Evolutionary conservation across 2,113 vertebrate genomes (phyloP), one percentile per base, ranked within the genome.

Genomic region (Grantiella picta): DNA sequence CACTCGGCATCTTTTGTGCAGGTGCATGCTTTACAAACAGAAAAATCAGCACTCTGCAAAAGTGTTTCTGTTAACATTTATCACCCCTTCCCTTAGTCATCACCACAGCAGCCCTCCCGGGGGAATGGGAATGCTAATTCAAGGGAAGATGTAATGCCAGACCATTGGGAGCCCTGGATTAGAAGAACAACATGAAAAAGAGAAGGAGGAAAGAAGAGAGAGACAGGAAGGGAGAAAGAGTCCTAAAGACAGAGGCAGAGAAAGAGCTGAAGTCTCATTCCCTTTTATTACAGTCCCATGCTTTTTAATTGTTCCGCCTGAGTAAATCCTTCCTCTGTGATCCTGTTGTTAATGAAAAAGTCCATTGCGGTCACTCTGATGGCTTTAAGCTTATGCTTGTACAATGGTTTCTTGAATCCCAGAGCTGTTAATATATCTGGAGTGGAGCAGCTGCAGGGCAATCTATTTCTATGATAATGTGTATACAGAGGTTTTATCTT

Each of bases 11-110:
- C 91, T 97, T 97, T 95, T 96, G 94, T 97, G 96, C 97, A 98
- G 97, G 97, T 98, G 96, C 38, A 11, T 95, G 82, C 92, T 97
- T 96, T 97, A 95, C 95, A 97, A 97, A 97, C 91, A 95, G 95
- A 96, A 97, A 97, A 97, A 98, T 97, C 97, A 97, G 97, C 97
- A 97, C 96, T 97, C 95, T 97, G 96, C 89, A 88, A 97, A 98
- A 97, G 95, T 94, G 95, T 97, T 96, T 97, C 96, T 97, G 96
- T 98, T 98, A 97, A 97, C 96, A 97, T 98, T 98, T 97, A 98
- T 98, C 96, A 97, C 95, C 96, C 94, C 96, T 97, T 97, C 86
- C 97, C 96, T 97, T 97, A 96, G 94, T 97, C 96, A 97, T 97
- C 97, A 97, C 83, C 80, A 83, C 95, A 61, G 78, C 91, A 80